phyloP scores from a whole-genome alignment of 2,888 invertebrate species.

The Caenorhabditis panamensis region DNA sequence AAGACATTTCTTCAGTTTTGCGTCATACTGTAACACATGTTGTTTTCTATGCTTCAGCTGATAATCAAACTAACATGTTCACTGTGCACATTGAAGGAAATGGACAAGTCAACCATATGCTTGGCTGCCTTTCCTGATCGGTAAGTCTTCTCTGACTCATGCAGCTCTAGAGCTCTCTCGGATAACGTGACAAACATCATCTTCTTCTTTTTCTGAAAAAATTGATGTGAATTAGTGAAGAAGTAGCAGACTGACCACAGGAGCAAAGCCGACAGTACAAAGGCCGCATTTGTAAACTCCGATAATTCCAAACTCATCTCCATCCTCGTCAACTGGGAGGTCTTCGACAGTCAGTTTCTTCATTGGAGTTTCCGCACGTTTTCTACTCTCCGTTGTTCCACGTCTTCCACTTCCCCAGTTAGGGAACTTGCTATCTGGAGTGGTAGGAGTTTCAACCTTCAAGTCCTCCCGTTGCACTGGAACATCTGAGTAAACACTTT shows the following conservation, averaged over 20 bases:
- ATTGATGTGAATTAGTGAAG: neutral
- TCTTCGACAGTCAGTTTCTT: conserved; percentile 26
- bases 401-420: neutral
- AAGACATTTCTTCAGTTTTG: conserved; percentile 70
- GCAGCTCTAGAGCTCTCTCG: conserved; percentile 73
- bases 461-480: neutral
- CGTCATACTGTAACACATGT: conserved; percentile 65
- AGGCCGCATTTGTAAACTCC: conserved; percentile 45
- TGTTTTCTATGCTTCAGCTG: neutral
- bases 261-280: conserved; percentile 46
- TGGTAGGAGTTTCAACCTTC: neutral
- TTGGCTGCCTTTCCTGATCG: conserved; percentile 66
- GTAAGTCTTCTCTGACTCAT: conserved; percentile 74
- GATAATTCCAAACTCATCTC: conserved; percentile 23
- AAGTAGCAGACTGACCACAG: conserved; percentile 42
- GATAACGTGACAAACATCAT: conserved; percentile 68
- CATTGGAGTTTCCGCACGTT: neutral
- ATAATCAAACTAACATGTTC: conserved; percentile 63
- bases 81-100: conserved; percentile 72
- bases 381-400: neutral
- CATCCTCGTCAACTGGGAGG: conserved; percentile 37
- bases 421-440: neutral
- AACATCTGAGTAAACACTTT: neutral
- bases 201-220: conserved; percentile 71
- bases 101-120: conserved; percentile 71